Evolutionary conservation across 2,888 invertebrate species (phyloP), one percentile per base, ranked within the genome.

Genomic region (Odontocolon sp.): DNA sequence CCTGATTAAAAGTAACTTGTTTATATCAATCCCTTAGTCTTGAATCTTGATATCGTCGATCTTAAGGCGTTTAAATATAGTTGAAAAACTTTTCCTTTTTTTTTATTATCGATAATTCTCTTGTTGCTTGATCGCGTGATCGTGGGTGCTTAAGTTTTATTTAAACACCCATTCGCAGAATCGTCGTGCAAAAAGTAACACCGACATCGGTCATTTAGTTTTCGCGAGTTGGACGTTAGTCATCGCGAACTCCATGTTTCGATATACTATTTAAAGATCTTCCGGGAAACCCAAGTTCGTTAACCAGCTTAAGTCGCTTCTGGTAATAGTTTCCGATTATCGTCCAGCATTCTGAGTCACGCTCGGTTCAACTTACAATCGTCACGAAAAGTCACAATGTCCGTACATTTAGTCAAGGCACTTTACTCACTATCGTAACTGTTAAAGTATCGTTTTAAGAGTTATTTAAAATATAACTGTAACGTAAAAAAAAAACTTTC

Each of bases 221-320:
- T 56, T 57, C 36, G 40, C 40, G 66, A 66, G 72, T 66, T 59
- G 54, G 47, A 68, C 52, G 57, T 70, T 75, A 59, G 75, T 64
- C 75, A 70, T 64, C 64, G 36, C 50, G 14, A 8, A n/a, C 47
- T 23, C 31, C 31, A 8, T 61, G 33, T n/a, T 45, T 11, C 47
- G 47, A 63, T 54, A 38, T 28, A 52, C 42, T 64, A 50, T 59
- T 61, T 50, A 67, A 59, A 50, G 59, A 66, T 64, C 26, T 63
- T 73, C 72, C 54, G 45, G 45, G 63, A 77, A 70, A 61, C 45
- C 47, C 68, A 73, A 77, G 72, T 77, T 77, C 72, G 54, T 74
- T 61, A 74, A 68, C 68, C 57, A 57, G 6, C 47, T 64, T 33
- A 47, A 47, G 56, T 57, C 38, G 47, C 57, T 47, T 38, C 31